phyloP scores from a whole-genome alignment of 2,113 vertebrate species.

The Sphyrna mokarran region DNA sequence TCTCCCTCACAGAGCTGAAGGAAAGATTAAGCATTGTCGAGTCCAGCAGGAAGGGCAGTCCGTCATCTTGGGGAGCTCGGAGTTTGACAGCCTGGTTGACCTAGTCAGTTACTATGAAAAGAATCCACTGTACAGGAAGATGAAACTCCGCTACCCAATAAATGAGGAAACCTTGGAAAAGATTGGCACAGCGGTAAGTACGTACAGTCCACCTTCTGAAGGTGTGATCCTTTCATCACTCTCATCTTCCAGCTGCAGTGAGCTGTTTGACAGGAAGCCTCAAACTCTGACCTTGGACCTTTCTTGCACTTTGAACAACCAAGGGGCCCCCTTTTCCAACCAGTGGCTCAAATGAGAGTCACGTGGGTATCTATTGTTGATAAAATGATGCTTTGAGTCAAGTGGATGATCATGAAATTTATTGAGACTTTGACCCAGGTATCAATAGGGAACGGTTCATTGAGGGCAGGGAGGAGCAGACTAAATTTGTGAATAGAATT shows the following conservation, averaged over 20 bases:
- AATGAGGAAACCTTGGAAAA: slow-evolving; percentile 97
- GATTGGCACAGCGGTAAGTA: slow-evolving; percentile 89
- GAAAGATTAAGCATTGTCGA: slow-evolving; percentile 96
- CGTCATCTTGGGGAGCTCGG: slow-evolving; percentile 84
- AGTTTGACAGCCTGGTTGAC: slow-evolving; percentile 94
- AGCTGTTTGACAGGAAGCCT: neutral
- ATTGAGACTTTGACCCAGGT: neutral
- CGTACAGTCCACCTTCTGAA: neutral
- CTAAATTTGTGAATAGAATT: neutral
- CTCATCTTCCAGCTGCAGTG: no score
- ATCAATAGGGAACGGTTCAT: neutral
- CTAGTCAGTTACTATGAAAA: slow-evolving; percentile 95
- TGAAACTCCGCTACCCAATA: slow-evolving; percentile 97
- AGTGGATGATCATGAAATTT: neutral
- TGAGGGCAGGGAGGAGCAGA: neutral
- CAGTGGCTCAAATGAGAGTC: neutral
- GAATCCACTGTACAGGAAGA: slow-evolving; percentile 91
- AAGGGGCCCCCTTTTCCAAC: neutral
- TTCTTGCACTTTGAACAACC: neutral
- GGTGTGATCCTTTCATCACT: neutral
- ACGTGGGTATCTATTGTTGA: neutral
- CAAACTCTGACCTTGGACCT: neutral
- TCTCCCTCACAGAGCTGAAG: slow-evolving; percentile 71
- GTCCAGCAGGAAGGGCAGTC: slow-evolving; percentile 94
- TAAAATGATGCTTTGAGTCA: neutral